phyloP scores from a whole-genome alignment of 2,797 vertebrate genomes.

The Chaetophractus vellerosus region DNA sequence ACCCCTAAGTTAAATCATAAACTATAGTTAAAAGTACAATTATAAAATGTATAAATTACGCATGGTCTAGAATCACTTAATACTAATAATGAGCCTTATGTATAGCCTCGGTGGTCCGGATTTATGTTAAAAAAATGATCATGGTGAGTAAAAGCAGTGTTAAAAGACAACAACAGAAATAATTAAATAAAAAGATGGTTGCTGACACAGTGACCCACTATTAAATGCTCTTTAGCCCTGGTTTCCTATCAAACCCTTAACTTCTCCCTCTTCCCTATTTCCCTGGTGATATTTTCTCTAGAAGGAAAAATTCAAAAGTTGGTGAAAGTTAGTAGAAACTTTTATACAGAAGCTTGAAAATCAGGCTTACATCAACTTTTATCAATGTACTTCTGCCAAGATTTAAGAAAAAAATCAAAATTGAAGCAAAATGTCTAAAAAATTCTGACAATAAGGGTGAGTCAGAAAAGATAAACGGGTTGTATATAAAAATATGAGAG shows the following conservation, averaged over 20 bases:
- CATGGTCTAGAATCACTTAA: constrained; percentile 8
- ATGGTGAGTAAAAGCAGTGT: background rate
- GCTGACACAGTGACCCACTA: background rate
- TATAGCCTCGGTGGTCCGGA: background rate
- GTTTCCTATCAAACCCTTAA: background rate
- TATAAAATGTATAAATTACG: constrained; percentile 16
- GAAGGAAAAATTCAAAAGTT: constrained; percentile 47
- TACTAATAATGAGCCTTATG: background rate
- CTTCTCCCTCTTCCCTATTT: background rate
- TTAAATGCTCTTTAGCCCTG: background rate
- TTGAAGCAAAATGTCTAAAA: constrained; percentile 37
- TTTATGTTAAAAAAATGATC: constrained; percentile 23
- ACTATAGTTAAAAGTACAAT: too few relatives aligned
- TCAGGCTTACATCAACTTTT: background rate
- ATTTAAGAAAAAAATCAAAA: constrained; percentile 27
- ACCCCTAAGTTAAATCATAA: too few relatives aligned
- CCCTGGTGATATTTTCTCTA: constrained; percentile 32
- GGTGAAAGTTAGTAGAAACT: background rate
- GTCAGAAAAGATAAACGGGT: background rate
- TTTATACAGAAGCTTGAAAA: constrained; percentile 56
- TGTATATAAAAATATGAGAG: background rate
- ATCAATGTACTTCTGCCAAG: background rate
- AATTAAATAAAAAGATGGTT: background rate
- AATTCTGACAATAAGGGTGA: background rate
- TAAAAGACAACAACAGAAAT: too few relatives aligned